Percentiles rank a stretch among this genome's conserved stretches.
phyloP scores from a whole-genome alignment of 2,797 vertebrate genomes.

The Falco novaeseelandiae region DNA sequence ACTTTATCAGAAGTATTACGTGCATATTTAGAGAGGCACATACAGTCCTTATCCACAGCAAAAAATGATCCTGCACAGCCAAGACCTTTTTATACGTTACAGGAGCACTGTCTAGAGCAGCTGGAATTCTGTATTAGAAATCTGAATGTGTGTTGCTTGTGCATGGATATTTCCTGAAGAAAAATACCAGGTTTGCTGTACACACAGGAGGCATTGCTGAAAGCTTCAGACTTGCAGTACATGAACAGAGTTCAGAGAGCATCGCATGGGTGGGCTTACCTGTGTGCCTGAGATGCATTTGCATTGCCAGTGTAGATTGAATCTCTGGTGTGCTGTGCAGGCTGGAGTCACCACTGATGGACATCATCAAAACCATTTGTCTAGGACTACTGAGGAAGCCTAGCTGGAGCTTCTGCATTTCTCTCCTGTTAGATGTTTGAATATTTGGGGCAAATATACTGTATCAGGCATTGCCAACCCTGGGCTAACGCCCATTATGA shows the following conservation, averaged over 20 bases:
- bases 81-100: background rate
- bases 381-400: background rate
- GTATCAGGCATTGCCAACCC: background rate
- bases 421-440: background rate
- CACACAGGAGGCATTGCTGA: background rate
- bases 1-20: conserved; percentile 48
- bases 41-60: conserved; percentile 8
- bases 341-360: background rate
- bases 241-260: background rate
- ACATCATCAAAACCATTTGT: background rate
- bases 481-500: background rate
- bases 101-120: background rate
- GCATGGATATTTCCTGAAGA: background rate
- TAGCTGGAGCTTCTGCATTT: background rate
- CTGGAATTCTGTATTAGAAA: background rate
- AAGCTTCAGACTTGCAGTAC: background rate
- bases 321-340: background rate
- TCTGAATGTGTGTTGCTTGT: background rate
- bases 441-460: background rate
- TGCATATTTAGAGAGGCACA: conserved; percentile 31
- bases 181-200: background rate
- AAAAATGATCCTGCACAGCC: background rate
- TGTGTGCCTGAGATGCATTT: background rate
- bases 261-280: background rate
- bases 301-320: background rate